Evolutionary conservation across 2,888 invertebrate genomes (phyloP).

Genomic region (Dicycla oo): DNA sequence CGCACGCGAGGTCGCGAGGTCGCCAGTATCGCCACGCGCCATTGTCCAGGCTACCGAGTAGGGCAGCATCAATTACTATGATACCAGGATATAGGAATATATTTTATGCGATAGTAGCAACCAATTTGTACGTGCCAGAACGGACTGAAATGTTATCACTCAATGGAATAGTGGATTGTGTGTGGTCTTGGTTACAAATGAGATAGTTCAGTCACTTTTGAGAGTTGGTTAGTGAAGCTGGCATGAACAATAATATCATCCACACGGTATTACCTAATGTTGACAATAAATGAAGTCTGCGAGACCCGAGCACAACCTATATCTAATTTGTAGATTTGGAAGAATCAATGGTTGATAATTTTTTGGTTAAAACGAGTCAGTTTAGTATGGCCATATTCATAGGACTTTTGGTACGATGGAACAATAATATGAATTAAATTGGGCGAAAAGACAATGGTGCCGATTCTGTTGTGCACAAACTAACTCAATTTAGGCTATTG

Average conservation of each 20-base stretch:
- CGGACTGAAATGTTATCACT: conserved; percentile 43
- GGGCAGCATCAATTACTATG: conserved; percentile 64
- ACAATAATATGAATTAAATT: neutral
- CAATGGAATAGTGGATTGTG: conserved; percentile 32
- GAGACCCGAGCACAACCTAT: neutral
- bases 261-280: too few species aligned
- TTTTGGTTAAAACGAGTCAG: neutral
- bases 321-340: neutral
- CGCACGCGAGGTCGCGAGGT: conserved; percentile 89
- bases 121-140: conserved; percentile 39
- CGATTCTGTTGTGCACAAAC: too few species aligned
- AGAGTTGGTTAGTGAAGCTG: conserved; percentile 11
- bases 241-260: too few species aligned
- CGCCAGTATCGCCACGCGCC: conserved; percentile 88
- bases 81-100: conserved; percentile 39
- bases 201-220: conserved; percentile 4
- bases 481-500: too few species aligned
- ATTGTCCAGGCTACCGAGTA: conserved; percentile 83
- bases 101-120: conserved; percentile 20
- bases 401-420: neutral
- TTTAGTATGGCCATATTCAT: neutral
- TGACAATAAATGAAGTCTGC: neutral
- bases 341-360: neutral
- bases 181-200: conserved; percentile 33
- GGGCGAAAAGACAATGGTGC: neutral